phyloP scores from a whole-genome alignment of 2,888 invertebrate species.

The Capitulum mitella region DNA sequence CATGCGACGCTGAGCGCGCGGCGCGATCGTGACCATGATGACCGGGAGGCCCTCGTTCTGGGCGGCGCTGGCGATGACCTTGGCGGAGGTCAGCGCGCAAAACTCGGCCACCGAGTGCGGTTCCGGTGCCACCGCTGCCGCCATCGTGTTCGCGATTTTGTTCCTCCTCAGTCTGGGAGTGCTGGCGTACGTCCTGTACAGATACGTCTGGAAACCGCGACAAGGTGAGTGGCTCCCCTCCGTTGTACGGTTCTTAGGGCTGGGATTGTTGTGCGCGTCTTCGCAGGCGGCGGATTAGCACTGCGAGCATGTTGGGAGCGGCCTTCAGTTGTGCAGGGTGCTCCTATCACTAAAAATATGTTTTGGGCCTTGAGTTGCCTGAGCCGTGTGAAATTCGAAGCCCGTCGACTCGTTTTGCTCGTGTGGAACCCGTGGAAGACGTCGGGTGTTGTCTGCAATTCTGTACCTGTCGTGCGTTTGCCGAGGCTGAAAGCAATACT shows the following conservation, averaged over 20 bases:
- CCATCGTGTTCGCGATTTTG: neutral
- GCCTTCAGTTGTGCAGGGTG: neutral
- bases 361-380: neutral
- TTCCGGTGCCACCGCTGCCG: neutral
- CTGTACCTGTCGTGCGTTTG: too few species aligned
- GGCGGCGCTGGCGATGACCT: neutral
- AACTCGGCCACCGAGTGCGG: neutral
- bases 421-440: too few species aligned
- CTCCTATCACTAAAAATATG: neutral
- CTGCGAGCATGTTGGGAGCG: too few species aligned
- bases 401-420: neutral
- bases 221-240: neutral
- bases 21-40: neutral
- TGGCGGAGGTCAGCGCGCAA: neutral
- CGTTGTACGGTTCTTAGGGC: too few species aligned
- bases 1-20: neutral
- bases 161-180: neutral
- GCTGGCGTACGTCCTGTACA: constrained; percentile 5
- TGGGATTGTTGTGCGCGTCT: too few species aligned
- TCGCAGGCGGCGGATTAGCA: too few species aligned
- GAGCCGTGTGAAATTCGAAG: neutral
- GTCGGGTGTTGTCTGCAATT: too few species aligned
- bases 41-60: neutral
- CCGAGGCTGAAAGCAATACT: too few species aligned
- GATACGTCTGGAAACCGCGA: neutral